Evolutionary conservation across 1,140 invertebrate genomes (phyloP), one percentile per base, ranked within the genome.

Genomic region (Panagrolaimus sp.): DNA sequence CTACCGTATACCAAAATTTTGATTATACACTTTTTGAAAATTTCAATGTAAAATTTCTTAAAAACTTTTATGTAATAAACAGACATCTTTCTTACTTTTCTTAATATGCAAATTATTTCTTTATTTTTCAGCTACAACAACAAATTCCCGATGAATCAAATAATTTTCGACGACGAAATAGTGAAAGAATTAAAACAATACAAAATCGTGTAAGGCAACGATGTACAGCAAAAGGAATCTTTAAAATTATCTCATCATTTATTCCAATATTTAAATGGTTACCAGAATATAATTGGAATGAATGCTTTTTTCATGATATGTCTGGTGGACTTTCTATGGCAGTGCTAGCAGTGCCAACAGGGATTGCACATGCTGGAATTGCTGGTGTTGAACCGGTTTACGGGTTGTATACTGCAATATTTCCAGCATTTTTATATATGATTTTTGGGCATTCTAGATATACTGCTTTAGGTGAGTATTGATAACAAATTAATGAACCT

Each of bases 311-410:
- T 48, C 68, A 67, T 44, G 74, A 75, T 48, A 23, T 75, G 25
- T 69, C 66, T 11, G 74, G 74, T 53, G 74, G 74, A 14, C 38
- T 75, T 61, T 74, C 74, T 16, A 74, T 75, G 74, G 74, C 71
- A 63, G 74, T 75, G 11, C 74, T 75, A 25, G 70, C 68, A 9
- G 66, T 75, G 14, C 74, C 74, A 27, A 72, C 42, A 70, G 78
- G 78, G n/a, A 81, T 81, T 64, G 79, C 79, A 0, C 72, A 81
- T 48, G 79, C 79, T 25, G 70, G 69, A 38, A 82, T 81, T 63
- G 82, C 77, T 45, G 80, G 80, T n/a, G 80, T 81, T 16, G 72
- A 73, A 16, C 79, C 79, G 16, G 80, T 81, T 45, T 81, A 81
- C 69, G 79, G 79, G 23, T 71, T 81, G 16, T 81, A 81, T 64